Evolutionary conservation across 2,113 vertebrate genomes (phyloP), one percentile per base, ranked within the genome.

Genomic region (Cyprinodon tularosa): DNA sequence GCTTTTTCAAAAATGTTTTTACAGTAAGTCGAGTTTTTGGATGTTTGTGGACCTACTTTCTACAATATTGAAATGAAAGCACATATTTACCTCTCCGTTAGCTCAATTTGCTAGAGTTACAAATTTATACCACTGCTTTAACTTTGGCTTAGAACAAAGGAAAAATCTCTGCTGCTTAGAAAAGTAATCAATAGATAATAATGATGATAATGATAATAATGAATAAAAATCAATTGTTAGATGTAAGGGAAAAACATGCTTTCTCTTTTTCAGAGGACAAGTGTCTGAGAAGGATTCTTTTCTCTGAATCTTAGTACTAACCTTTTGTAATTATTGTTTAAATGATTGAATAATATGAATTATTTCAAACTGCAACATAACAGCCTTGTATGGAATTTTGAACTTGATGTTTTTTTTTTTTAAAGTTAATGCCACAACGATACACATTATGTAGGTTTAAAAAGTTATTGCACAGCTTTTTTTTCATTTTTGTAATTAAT

Each of bases 281-380:
- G 7, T 20, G 50, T 20, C 64, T 1, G 53, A 47, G 76, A 65
- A 2, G 68, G 44, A 53, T n/a, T 77, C 20, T 29, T 44, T 68
- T 38, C 61, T 48, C 62, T 22, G 72, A 73, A 78, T 78, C 78
- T 78, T 72, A 61, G 45, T 45, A 5, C 66, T 40, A 3, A 20
- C 61, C 83, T 74, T 77, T 79, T 78, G 76, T 82, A 76, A 85
- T 87, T 86, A 80, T 74, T 81, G 66, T 71, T 22, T 12, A 64
- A 59, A 75, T 84, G 80, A 90, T 86, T 72, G 72, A 70, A 47
- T 37, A 17, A 80, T 2, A 61, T 60, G 4, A 47, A 82, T 78
- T 84, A 71, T 82, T 76, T 82, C 80, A 68, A 71, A 68, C 3
- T 61, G 47, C 15, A 15, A 37, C 65, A 62, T 44, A 38, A 40